Evolutionary conservation across 2,113 vertebrate species (phyloP).

Genomic region (Sula dactylatra): DNA sequence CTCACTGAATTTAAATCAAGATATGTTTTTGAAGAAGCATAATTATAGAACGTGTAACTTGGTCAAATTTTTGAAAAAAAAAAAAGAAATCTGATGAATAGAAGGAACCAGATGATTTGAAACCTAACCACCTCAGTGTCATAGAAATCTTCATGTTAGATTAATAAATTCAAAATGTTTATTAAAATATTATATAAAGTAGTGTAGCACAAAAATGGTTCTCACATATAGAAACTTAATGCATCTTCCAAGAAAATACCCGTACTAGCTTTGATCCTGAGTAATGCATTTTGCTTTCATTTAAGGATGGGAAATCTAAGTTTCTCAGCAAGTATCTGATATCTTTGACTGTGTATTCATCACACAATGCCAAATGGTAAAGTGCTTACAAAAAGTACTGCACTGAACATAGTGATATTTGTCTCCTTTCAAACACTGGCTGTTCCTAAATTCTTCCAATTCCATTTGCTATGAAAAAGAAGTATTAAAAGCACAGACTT

Average conservation of each 20-base stretch:
- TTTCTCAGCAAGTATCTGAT: not conserved
- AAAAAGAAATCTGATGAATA: not conserved
- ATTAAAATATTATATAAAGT: not conserved
- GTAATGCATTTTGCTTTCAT: not conserved
- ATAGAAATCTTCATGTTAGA: not conserved
- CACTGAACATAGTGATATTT: conserved; percentile 5
- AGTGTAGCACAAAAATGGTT: not conserved
- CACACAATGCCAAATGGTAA: not conserved
- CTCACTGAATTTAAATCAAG: not conserved
- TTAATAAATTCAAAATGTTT: not conserved
- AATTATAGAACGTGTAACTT: not conserved
- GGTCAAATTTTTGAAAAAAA: not conserved
- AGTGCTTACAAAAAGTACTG: not conserved
- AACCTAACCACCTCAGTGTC: not conserved
- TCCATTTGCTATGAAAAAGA: conserved; percentile 45
- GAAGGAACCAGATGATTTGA: not conserved
- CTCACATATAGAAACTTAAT: not conserved
- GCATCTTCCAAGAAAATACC: not conserved
- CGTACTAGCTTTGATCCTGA: not conserved
- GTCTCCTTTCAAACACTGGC: conserved; percentile 14
- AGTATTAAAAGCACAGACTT: conserved; percentile 45
- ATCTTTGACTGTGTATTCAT: not conserved
- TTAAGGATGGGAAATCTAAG: not conserved
- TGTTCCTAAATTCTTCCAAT: conserved; percentile 51
- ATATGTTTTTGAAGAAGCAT: not conserved